Evolutionary conservation across 2,888 invertebrate genomes (phyloP).

Genomic region (Yponomeuta plumbellus): DNA sequence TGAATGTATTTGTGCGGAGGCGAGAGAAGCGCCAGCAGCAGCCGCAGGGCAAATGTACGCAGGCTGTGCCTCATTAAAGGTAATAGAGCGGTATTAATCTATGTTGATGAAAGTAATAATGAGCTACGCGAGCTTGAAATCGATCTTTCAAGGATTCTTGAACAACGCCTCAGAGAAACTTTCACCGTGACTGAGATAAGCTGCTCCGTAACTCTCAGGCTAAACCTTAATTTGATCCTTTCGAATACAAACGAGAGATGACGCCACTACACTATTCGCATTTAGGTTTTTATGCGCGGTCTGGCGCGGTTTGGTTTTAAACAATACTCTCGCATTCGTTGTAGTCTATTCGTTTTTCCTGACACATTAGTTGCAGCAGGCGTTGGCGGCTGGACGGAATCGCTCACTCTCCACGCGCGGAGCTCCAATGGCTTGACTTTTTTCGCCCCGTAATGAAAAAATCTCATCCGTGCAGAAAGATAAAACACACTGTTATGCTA

Average conservation of each 20-base stretch:
- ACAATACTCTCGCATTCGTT: constrained; percentile 35
- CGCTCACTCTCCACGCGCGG: neutral
- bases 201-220: neutral
- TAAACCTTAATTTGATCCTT: neutral
- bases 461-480: constrained; percentile 10
- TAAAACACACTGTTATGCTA: neutral
- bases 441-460: constrained; percentile 16
- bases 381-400: constrained; percentile 6
- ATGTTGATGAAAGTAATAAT: constrained; percentile 56
- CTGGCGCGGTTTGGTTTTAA: constrained; percentile 39
- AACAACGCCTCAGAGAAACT: constrained; percentile 2
- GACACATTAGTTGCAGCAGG: constrained; percentile 20
- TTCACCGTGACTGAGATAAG: neutral
- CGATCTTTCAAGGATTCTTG: neutral
- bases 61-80: constrained; percentile 57
- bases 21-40: constrained; percentile 38
- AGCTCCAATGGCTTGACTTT: neutral
- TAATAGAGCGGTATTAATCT: constrained; percentile 62
- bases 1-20: constrained; percentile 21
- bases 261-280: neutral
- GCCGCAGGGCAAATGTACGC: constrained; percentile 47
- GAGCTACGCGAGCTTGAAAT: constrained; percentile 14
- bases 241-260: neutral
- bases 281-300: constrained; percentile 21
- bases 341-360: constrained; percentile 16